phyloP scores from a whole-genome alignment of 2,888 invertebrate species.

The Tinea semifulvella region DNA sequence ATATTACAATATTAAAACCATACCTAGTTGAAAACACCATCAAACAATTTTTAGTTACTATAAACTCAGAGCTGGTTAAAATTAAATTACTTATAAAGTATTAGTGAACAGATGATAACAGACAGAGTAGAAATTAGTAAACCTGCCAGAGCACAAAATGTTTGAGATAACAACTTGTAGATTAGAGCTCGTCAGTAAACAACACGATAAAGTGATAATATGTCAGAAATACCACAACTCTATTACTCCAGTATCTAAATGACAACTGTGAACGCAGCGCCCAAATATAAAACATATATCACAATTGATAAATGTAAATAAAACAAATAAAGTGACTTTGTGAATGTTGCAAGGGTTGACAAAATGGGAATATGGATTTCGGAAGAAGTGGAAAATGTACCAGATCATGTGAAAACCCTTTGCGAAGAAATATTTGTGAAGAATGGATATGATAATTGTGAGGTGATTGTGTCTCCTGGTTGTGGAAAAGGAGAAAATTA shows the following conservation, averaged over 20 bases:
- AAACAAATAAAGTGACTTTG: neutral
- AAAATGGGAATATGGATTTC: conserved; percentile 11
- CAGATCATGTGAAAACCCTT: conserved; percentile 1
- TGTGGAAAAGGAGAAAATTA: conserved; percentile 21
- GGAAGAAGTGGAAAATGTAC: conserved; percentile 1
- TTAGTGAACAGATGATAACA: too few species aligned
- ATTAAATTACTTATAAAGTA: too few species aligned
- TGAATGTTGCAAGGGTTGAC: neutral
- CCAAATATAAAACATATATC: too few species aligned
- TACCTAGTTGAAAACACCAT: too few species aligned
- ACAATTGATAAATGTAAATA: too few species aligned
- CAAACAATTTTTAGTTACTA: too few species aligned
- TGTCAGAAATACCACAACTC: neutral
- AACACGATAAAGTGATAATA: conserved; percentile 1
- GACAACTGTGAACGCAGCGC: too few species aligned
- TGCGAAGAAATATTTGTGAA: conserved; percentile 13
- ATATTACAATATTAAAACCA: too few species aligned
- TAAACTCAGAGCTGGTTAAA: too few species aligned
- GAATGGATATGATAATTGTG: conserved; percentile 17
- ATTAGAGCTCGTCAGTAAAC: conserved; percentile 6
- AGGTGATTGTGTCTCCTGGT: conserved; percentile 18
- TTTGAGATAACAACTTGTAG: neutral
- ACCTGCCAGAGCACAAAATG: neutral
- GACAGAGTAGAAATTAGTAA: neutral
- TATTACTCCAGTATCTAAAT: too few species aligned